phyloP scores from a whole-genome alignment of 2,797 vertebrate genomes.

The Diceros bicornis region DNA sequence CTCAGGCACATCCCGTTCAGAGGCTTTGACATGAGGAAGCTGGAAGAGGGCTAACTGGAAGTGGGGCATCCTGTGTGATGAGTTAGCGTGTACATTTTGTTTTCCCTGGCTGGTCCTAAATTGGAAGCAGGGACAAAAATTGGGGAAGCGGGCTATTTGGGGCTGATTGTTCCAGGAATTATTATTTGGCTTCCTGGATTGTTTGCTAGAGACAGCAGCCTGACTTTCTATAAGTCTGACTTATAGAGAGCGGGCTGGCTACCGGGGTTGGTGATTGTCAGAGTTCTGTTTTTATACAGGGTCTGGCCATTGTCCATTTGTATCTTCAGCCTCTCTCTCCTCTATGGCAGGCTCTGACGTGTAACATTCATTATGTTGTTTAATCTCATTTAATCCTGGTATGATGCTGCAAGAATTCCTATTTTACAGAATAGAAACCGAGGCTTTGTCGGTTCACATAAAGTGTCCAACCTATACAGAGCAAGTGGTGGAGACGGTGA shows the following conservation, averaged over 20 bases:
- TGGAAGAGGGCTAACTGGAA: fast-evolving
- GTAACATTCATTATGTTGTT: not conserved
- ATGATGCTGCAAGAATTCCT: not conserved
- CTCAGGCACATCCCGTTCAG: fast-evolving
- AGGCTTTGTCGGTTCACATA: not conserved
- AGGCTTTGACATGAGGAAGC: fast-evolving
- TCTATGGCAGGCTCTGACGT: not conserved
- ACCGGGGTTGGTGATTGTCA: too few relatives aligned
- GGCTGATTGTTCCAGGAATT: not conserved
- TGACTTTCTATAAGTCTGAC: not conserved
- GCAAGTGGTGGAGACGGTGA: too few relatives aligned
- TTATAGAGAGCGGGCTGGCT: not conserved
- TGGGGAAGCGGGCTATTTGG: not conserved
- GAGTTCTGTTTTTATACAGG: not conserved
- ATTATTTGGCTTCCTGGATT: not conserved
- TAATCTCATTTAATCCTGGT: not conserved
- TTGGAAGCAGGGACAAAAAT: not conserved
- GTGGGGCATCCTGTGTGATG: not conserved
- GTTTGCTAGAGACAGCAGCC: not conserved
- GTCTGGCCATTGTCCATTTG: not conserved
- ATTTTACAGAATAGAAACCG: not conserved
- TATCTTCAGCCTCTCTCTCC: not conserved
- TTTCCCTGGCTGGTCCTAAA: not conserved
- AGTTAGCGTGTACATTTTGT: too few relatives aligned
- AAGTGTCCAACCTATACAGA: fast-evolving